These are phyloP conservation scores for Clupea harengus DNA, from an alignment of 2,113 vertebrate species.

Conservation along the genomic window DNA sequence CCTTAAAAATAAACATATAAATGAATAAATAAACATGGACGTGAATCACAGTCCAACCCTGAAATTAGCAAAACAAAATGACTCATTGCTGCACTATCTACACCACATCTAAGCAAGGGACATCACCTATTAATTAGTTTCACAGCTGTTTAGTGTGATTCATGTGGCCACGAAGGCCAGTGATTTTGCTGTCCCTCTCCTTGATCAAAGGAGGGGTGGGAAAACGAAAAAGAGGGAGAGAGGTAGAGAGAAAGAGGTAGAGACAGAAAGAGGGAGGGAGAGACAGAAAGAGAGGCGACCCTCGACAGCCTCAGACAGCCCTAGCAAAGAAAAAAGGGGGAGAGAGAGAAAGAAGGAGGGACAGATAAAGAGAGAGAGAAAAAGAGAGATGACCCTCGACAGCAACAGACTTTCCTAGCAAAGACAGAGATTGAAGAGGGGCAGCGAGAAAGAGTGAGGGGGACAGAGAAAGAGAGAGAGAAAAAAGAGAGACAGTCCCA, in stretches of 20 bases:
- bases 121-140: conserved; percentile 58
- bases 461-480: background rate
- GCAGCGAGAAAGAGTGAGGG: background rate
- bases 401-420: background rate
- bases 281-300: background rate
- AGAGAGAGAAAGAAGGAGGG: background rate
- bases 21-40: background rate
- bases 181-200: background rate
- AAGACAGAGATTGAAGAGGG: background rate
- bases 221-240: background rate
- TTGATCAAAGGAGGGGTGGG: background rate
- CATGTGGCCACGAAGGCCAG: conserved; percentile 23
- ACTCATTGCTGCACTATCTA: conserved; percentile 52
- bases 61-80: conserved; percentile 32
- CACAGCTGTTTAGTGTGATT: conserved; percentile 53
- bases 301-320: background rate
- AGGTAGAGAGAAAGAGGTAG: background rate
- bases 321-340: background rate
- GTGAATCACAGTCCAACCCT: background rate
- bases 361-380: background rate
- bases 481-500: background rate
- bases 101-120: conserved; percentile 48
- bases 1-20: background rate
- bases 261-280: background rate
- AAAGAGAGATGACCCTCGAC: background rate